Evolutionary conservation across 2,113 vertebrate genomes (phyloP), one percentile per base, ranked within the genome.

Genomic region (Amphiprion ocellaris): DNA sequence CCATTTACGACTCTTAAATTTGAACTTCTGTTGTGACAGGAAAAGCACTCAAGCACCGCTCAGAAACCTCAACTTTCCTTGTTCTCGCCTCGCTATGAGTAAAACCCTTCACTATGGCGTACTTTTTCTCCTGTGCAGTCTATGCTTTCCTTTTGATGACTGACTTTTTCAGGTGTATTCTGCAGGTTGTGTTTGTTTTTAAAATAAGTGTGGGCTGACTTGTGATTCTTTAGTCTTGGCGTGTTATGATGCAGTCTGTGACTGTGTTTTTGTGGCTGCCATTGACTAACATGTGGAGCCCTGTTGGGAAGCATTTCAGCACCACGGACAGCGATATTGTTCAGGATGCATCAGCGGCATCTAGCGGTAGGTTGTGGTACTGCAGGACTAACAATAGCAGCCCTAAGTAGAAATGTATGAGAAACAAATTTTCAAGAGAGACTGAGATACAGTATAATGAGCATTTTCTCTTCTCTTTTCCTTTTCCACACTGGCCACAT

Each of bases 311-410:
- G 74, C 9, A 1, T 71, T 92, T 93, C 81, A 93, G 92, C 17
- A 94, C 93, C 91, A 76, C 21, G 90, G 92, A 92, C 76, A 92
- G 82, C 63, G 78, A 60, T 60, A 10, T 1, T 15, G 17, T 52
- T 17, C 5, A 15, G 79, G 81, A 33, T n/a, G 28, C 69, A 89
- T 82, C 74, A 89, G 92, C 68, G 87, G 16, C 92, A 81, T 77
- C 60, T 23, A 79, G 90, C 64, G 92, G 70, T 41, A 23, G 4
- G 1, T 0, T 5, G 24, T 6, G 44, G 28, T 64, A 79, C 56
- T 72, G 67, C 41, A 86, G 47, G 10, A 23, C 11, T 26, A 75
- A 11, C n/a, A 60, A 11, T 4, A 17, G 10, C 15, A 41, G 0
- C 5, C 47, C n/a, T 0, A 30, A 16, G 21, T 11, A 39, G 6